A percentile compares a stretch with the other conserved stretches of the same genome.
These are phyloP conservation scores for Heloderma charlesbogerti DNA, from an alignment of 2,113 vertebrate genomes.

Conservation along the genomic window DNA sequence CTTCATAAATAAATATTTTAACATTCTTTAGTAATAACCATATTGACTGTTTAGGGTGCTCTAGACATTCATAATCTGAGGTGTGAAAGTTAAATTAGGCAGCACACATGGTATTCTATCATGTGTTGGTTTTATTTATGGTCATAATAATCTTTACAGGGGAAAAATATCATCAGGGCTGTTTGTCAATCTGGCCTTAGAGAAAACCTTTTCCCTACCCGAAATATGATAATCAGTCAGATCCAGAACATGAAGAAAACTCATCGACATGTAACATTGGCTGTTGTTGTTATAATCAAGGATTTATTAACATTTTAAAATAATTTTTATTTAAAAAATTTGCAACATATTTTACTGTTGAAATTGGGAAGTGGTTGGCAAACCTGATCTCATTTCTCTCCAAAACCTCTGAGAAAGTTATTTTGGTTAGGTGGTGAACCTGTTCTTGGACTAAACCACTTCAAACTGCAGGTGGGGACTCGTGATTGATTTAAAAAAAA, in stretches of 20 bases:
- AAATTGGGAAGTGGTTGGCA: neutral
- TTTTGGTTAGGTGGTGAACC: neutral
- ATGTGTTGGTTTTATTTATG: neutral
- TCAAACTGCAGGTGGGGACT: neutral
- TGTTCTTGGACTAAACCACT: neutral
- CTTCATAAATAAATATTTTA: conserved; percentile 27
- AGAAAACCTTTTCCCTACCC: neutral
- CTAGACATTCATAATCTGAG: neutral
- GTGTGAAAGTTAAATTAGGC: conserved; percentile 21
- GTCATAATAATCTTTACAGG: neutral
- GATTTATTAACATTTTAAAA: neutral
- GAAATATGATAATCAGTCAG: neutral
- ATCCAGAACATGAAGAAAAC: neutral
- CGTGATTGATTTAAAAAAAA: neutral
- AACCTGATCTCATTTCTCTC: neutral
- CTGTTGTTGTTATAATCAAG: neutral
- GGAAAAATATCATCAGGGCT: neutral
- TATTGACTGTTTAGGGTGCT: neutral
- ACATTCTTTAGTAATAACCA: neutral
- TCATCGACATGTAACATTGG: neutral
- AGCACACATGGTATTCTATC: neutral
- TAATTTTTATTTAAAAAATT: no score
- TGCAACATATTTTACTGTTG: neutral
- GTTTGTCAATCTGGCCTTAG: neutral
- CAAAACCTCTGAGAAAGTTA: neutral